A percentile compares a stretch with the other conserved stretches of the same genome.
Evolutionary conservation across 1,140 invertebrate species (phyloP).

Genomic region (Drosophila erecta): DNA sequence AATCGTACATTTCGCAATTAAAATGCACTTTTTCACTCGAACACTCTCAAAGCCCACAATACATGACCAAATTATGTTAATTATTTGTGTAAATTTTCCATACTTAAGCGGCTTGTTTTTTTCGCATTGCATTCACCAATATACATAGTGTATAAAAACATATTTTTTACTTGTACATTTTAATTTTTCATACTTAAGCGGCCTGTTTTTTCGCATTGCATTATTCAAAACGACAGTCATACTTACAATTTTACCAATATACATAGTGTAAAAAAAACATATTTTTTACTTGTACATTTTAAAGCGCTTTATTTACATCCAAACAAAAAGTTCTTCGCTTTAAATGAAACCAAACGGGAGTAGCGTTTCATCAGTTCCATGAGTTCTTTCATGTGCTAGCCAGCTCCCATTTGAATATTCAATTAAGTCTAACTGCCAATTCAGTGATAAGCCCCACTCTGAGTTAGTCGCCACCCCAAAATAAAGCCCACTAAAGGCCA

Average conservation of each 20-base stretch:
- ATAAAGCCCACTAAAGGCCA: slow-evolving; percentile 9
- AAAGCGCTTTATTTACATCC: slow-evolving; percentile 24
- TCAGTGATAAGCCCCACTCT: slow-evolving; percentile 57
- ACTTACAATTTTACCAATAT: slow-evolving; percentile 19
- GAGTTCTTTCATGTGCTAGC: slow-evolving; percentile 20
- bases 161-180: slow-evolving; percentile 15
- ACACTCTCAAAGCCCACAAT: slow-evolving; percentile 19
- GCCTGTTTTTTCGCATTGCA: slow-evolving; percentile 16
- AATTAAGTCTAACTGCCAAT: slow-evolving; percentile 75
- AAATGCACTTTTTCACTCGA: slow-evolving; percentile 30
- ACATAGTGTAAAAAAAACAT: slow-evolving; percentile 38
- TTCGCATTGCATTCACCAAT: slow-evolving; percentile 17
- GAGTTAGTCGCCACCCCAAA: background rate
- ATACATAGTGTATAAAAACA: slow-evolving; percentile 40
- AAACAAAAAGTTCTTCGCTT: slow-evolving; percentile 8
- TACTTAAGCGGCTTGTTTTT: slow-evolving; percentile 34
- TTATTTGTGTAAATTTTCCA: slow-evolving; percentile 52
- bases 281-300: slow-evolving; percentile 15
- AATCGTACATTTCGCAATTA: slow-evolving; percentile 10
- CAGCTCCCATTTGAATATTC: slow-evolving; percentile 66
- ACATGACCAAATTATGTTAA: slow-evolving; percentile 37
- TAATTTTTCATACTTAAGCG: slow-evolving; percentile 42
- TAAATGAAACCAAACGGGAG: slow-evolving; percentile 7
- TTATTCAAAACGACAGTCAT: slow-evolving; percentile 44
- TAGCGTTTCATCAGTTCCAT: slow-evolving; percentile 2